These are phyloP conservation scores for Acanthopleura granulata DNA, from an alignment of 2,888 invertebrate genomes.

Conservation along the genomic window DNA sequence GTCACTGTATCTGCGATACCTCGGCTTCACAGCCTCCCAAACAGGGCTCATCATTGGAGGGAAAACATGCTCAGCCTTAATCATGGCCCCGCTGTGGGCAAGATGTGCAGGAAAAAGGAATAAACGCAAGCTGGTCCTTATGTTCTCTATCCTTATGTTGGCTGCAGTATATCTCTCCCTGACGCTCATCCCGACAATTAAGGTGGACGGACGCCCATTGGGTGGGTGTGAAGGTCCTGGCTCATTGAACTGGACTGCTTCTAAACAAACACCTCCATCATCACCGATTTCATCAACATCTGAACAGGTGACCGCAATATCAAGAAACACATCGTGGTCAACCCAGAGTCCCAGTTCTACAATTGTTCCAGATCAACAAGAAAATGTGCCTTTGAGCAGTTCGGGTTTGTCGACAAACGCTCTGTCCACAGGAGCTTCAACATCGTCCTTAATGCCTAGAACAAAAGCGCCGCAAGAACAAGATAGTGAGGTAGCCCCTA, in stretches of 20 bases:
- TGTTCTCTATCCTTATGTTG: conserved; percentile 60
- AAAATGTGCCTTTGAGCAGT: not conserved
- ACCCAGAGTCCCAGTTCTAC: not conserved
- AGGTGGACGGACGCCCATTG: not conserved
- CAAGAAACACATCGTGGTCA: not conserved
- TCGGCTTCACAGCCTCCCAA: conserved; percentile 59
- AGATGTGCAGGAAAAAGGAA: conserved; percentile 56
- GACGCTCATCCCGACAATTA: conserved; percentile 34
- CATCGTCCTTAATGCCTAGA: conserved; percentile 12
- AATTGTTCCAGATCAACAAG: no score
- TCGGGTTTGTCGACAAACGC: not conserved
- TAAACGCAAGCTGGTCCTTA: conserved; percentile 51
- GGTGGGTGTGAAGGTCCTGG: not conserved
- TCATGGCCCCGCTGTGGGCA: conserved; percentile 61
- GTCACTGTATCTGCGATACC: conserved; percentile 56
- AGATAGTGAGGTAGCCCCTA: not conserved
- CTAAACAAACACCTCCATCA: not conserved
- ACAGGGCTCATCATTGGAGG: conserved; percentile 57
- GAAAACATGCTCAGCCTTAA: conserved; percentile 53
- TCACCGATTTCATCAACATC: not conserved
- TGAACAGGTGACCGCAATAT: not conserved
- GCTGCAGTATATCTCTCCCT: conserved; percentile 53
- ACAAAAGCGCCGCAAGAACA: not conserved
- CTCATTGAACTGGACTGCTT: not conserved
- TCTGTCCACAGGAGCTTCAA: not conserved